Percentiles rank a stretch among this genome's conserved stretches.
These are phyloP conservation scores for Pseudanteris insignis DNA, from an alignment of 2,888 invertebrate genomes.

Conservation along the genomic window DNA sequence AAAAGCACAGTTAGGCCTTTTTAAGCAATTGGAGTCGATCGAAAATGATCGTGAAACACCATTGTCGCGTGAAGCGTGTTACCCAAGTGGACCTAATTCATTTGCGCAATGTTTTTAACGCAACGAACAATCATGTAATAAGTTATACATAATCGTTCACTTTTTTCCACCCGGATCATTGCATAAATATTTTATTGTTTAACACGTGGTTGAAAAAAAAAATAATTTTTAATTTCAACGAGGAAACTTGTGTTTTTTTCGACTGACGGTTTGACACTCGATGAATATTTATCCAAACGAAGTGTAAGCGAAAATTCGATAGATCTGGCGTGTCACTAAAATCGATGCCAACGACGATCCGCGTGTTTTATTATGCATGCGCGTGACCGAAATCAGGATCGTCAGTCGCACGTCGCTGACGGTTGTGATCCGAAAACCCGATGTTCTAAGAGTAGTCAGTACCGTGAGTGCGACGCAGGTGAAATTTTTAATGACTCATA, in stretches of 20 bases:
- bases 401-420: no score
- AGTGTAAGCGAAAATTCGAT: no score
- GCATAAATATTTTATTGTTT: slow-evolving; percentile 35
- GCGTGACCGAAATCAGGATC: slow-evolving; percentile 22
- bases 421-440: no score
- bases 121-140: slow-evolving; percentile 28
- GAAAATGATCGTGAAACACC: slow-evolving; percentile 35
- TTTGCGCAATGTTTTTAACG: slow-evolving; percentile 32
- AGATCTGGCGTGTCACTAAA: slow-evolving; percentile 3
- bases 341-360: not conserved
- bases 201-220: no score
- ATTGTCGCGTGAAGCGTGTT: slow-evolving; percentile 35
- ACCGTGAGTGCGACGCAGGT: slow-evolving; percentile 12
- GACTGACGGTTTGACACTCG: slow-evolving; percentile 5
- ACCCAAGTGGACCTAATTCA: slow-evolving; percentile 34
- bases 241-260: no score
- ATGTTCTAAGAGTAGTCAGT: no score
- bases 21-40: no score
- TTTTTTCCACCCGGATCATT: slow-evolving; percentile 22
- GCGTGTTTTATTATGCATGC: slow-evolving; percentile 17
- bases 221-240: no score
- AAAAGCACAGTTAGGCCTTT: not conserved
- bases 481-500: slow-evolving; percentile 22
- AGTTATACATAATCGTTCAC: slow-evolving; percentile 25
- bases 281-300: slow-evolving; percentile 18